Conservation (phyloP, 2,797 vertebrate species). For the Galaxias olidus region DNA sequence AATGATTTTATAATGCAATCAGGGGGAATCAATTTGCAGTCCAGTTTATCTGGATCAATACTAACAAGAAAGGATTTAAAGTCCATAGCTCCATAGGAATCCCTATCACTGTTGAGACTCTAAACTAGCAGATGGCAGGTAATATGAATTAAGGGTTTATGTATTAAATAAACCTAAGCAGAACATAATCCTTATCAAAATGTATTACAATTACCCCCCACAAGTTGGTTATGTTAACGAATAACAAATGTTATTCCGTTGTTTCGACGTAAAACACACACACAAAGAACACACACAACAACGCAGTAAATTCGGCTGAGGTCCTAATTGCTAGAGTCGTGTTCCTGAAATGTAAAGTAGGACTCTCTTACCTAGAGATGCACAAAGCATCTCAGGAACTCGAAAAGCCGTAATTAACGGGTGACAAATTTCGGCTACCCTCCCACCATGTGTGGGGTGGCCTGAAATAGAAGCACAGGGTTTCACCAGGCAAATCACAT, state of each 20-base stretch:
- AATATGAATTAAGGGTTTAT: not conserved
- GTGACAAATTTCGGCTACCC: conserved; percentile 74
- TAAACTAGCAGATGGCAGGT: conserved; percentile 24
- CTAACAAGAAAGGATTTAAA: conserved; percentile 76
- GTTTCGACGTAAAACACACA: not conserved
- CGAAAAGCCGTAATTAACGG: conserved; percentile 76
- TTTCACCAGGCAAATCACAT: conserved; percentile 66
- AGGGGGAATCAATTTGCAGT: conserved; percentile 23
- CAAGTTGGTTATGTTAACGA: no score
- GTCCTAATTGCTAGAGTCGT: conserved; percentile 66
- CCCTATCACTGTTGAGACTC: conserved; percentile 52
- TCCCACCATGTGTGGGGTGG: conserved; percentile 75
- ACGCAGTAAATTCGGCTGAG: conserved; percentile 45
- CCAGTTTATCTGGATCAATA: conserved; percentile 72
- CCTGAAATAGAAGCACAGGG: conserved; percentile 74
- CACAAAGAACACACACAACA: conserved; percentile 15
- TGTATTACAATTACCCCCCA: conserved; percentile 7
- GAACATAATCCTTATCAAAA: conserved; percentile 48
- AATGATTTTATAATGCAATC: not conserved
- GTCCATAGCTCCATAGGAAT: conserved; percentile 64
- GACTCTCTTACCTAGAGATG: conserved; percentile 66
- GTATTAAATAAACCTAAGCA: not conserved
- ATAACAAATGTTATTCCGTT: no score
- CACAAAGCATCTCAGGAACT: conserved; percentile 64
- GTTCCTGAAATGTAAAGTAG: conserved; percentile 63